Evolutionary conservation across 2,797 vertebrate species (phyloP).

Genomic region (Parauchenoglanis punctatus): DNA sequence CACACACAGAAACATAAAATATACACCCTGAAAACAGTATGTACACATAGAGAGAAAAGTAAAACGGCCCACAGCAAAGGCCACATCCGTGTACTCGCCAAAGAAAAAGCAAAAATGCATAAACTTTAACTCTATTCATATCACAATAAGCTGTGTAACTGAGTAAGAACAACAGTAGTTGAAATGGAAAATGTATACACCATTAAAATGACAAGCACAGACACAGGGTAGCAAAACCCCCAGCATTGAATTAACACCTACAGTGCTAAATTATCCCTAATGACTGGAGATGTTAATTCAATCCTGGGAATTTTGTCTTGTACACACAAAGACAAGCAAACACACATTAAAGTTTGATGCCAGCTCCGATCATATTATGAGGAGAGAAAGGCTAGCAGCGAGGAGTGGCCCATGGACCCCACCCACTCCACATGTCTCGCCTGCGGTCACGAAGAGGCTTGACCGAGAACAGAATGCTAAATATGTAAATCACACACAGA

Average conservation of each 20-base stretch:
- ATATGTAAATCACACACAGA: not conserved
- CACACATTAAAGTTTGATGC: conserved; percentile 42
- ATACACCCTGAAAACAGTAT: not conserved
- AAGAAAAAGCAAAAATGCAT: not conserved
- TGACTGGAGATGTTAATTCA: conserved; percentile 7
- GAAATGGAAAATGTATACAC: not conserved
- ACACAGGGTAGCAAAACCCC: not conserved
- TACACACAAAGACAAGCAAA: conserved; percentile 2
- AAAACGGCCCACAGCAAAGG: not conserved
- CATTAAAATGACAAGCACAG: not conserved
- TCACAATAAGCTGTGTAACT: not conserved
- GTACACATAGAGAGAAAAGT: conserved; percentile 3
- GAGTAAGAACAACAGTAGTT: not conserved
- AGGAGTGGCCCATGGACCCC: conserved; percentile 67
- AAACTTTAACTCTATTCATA: not conserved
- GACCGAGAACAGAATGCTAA: not conserved
- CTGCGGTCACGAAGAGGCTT: not conserved
- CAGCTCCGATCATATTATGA: conserved; percentile 38
- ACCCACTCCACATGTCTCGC: not conserved
- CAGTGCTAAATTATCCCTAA: conserved; percentile 21
- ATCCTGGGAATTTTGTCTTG: not conserved
- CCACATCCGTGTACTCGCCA: not conserved
- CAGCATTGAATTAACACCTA: conserved; percentile 14
- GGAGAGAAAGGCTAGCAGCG: conserved; percentile 68
- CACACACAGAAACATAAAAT: conserved; percentile 19